Conservation (phyloP, 2,888 invertebrate genomes). For the Eupeodes latifasciatus region DNA sequence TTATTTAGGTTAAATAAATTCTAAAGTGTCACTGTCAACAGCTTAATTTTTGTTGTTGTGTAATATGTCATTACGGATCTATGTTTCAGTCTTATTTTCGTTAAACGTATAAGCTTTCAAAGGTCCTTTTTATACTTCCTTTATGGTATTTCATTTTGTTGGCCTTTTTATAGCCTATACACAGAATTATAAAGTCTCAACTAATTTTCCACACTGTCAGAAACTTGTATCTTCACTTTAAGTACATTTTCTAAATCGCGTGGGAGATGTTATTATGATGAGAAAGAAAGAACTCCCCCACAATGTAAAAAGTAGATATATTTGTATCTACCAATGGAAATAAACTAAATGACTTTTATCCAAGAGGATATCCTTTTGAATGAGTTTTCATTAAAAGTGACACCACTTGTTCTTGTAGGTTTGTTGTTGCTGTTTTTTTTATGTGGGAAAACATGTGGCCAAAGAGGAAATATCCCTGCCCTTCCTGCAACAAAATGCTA, state of each 20-base stretch:
- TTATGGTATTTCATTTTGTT: background rate
- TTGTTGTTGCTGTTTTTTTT: no score
- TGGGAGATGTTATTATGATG: slow-evolving; percentile 20
- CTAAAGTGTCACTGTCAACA: slow-evolving; percentile 42
- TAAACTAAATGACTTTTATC: slow-evolving; percentile 46
- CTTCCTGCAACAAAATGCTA: slow-evolving; percentile 14
- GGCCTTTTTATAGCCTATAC: slow-evolving; percentile 25
- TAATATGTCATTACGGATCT: slow-evolving; percentile 39
- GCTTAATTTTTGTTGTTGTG: slow-evolving; percentile 3
- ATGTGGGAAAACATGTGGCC: background rate
- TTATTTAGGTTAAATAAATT: background rate
- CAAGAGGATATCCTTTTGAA: slow-evolving; percentile 42
- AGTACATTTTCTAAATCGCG: slow-evolving; percentile 24
- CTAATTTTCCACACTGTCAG: slow-evolving; percentile 72
- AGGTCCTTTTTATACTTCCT: background rate
- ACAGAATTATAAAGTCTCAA: slow-evolving; percentile 48
- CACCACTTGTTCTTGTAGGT: slow-evolving; percentile 29
- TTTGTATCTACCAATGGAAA: background rate
- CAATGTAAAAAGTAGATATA: background rate
- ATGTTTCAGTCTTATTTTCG: slow-evolving; percentile 13
- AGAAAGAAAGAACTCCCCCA: background rate
- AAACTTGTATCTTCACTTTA: slow-evolving; percentile 49
- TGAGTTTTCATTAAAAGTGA: slow-evolving; percentile 65
- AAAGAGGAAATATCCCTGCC: slow-evolving; percentile 23
- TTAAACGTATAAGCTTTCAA: background rate